Percentiles rank a stretch among this genome's conserved stretches.
These are phyloP conservation scores for Aporrectodea caliginosa DNA, from an alignment of 1,140 invertebrate genomes.

Conservation along the genomic window DNA sequence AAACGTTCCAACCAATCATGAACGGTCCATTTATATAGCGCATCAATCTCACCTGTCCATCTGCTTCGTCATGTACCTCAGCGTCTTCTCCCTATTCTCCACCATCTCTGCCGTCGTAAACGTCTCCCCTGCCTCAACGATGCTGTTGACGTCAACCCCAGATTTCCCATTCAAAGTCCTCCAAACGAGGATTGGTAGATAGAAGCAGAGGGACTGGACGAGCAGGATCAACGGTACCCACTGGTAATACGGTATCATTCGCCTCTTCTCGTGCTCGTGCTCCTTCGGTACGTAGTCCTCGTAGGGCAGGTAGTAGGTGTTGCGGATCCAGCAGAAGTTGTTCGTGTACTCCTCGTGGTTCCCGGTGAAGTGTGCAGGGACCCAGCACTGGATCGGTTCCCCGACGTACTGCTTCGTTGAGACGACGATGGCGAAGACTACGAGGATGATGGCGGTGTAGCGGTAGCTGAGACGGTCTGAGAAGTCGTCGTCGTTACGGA, in stretches of 20 bases:
- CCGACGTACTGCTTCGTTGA: conserved; percentile 60
- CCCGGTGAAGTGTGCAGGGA: conserved; percentile 55
- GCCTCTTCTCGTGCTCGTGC: conserved; percentile 41
- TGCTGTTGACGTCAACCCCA: conserved; percentile 50
- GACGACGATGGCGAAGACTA: conserved; percentile 59
- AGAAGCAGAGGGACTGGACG: conserved; percentile 60
- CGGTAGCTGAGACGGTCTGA: conserved; percentile 52
- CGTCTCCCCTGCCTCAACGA: conserved; percentile 28
- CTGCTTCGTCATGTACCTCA: conserved; percentile 33
- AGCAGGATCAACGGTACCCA: conserved; percentile 61
- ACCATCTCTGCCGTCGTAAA: conserved; percentile 16
- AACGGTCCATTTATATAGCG: too few species aligned
- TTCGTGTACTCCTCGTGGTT: conserved; percentile 57
- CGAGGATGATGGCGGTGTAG: conserved; percentile 57
- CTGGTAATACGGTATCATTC: conserved; percentile 58
- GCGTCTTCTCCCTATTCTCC: conserved; percentile 28
- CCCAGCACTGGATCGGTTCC: conserved; percentile 59
- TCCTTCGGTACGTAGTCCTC: conserved; percentile 46
- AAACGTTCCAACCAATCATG: too few species aligned
- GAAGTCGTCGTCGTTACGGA: conserved; percentile 51
- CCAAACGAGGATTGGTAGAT: conserved; percentile 61
- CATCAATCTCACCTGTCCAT: conserved; percentile 31
- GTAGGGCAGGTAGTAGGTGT: conserved; percentile 57
- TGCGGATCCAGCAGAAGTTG: conserved; percentile 55
- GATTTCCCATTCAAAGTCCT: conserved; percentile 38